Evolutionary conservation across 2,888 invertebrate species (phyloP).

Genomic region (Cyaniris semiargus): DNA sequence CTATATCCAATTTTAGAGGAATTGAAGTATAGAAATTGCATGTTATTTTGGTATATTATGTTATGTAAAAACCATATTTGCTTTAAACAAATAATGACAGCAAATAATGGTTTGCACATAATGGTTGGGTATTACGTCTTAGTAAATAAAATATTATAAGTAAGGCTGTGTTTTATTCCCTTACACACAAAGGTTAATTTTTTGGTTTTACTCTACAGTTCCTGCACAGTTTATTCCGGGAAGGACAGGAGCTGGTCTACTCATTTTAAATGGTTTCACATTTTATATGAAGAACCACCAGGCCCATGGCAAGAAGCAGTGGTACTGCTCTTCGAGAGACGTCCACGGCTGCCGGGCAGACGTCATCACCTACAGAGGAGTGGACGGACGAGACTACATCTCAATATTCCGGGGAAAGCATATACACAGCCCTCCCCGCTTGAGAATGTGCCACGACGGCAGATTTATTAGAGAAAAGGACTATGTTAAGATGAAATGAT

Average conservation of each 20-base stretch:
- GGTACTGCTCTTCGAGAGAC: slow-evolving; percentile 75
- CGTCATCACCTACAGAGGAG: slow-evolving; percentile 71
- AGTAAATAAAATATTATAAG: slow-evolving; percentile 43
- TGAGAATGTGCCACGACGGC: slow-evolving; percentile 70
- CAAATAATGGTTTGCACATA: slow-evolving; percentile 18
- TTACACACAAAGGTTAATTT: slow-evolving; percentile 42
- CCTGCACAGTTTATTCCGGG: slow-evolving; percentile 74
- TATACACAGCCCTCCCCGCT: slow-evolving; percentile 69
- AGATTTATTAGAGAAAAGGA: slow-evolving; percentile 73
- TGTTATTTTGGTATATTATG: slow-evolving; percentile 2
- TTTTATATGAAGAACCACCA: slow-evolving; percentile 78
- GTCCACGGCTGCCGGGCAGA: slow-evolving; percentile 72
- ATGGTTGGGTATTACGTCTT: slow-evolving; percentile 32
- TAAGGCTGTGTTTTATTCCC: slow-evolving; percentile 49
- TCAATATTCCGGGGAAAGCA: slow-evolving; percentile 72
- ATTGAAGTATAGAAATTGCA: slow-evolving; percentile 10
- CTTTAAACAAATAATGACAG: neutral
- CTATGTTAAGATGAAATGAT: slow-evolving; percentile 49
- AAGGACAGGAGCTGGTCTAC: slow-evolving; percentile 67
- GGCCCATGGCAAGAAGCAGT: slow-evolving; percentile 74
- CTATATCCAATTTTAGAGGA: slow-evolving; percentile 21
- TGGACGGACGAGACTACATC: slow-evolving; percentile 70
- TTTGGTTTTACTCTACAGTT: slow-evolving; percentile 61
- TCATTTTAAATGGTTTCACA: slow-evolving; percentile 72
- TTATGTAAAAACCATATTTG: slow-evolving; percentile 23